Percentiles rank a stretch among this genome's conserved stretches.
Conservation (phyloP, 2,888 invertebrate genomes). For the Scelioninae gen. 2 region DNA sequence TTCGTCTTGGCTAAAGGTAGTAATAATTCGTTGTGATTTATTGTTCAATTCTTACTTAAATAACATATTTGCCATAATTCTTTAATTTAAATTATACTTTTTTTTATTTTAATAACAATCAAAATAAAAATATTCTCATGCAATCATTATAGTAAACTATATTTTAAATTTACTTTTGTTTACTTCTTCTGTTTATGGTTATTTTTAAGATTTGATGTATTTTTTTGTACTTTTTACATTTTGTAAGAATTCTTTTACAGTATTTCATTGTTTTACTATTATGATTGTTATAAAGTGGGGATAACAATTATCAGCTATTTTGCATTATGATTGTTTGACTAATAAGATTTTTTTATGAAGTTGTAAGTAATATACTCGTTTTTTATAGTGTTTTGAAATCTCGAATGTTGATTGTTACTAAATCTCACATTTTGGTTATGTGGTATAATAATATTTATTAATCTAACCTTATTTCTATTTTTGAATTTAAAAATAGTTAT, state of each 20-base stretch:
- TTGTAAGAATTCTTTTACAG: neutral
- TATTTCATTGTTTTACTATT: neutral
- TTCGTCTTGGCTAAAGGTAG: constrained; percentile 11
- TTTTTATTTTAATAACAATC: neutral
- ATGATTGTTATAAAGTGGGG: constrained; percentile 14
- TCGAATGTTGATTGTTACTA: too few species aligned
- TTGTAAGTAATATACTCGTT: neutral
- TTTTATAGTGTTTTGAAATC: neutral
- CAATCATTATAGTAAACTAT: neutral
- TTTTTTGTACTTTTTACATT: neutral
- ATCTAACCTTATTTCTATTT: constrained; percentile 39
- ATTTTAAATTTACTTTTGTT: neutral
- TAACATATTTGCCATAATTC: too few species aligned
- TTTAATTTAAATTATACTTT: too few species aligned
- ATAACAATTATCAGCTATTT: constrained; percentile 31
- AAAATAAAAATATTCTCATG: neutral
- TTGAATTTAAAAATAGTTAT: constrained; percentile 19
- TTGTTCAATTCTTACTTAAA: neutral
- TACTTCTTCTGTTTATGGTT: neutral
- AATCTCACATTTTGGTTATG: too few species aligned
- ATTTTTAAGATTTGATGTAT: neutral
- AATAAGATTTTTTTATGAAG: neutral
- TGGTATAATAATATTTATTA: neutral
- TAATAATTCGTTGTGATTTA: neutral
- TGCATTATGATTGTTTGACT: constrained; percentile 12